Evolutionary conservation across 2,888 invertebrate genomes (phyloP), one percentile per base, ranked within the genome.

Genomic region (Matsumyia berberina): DNA sequence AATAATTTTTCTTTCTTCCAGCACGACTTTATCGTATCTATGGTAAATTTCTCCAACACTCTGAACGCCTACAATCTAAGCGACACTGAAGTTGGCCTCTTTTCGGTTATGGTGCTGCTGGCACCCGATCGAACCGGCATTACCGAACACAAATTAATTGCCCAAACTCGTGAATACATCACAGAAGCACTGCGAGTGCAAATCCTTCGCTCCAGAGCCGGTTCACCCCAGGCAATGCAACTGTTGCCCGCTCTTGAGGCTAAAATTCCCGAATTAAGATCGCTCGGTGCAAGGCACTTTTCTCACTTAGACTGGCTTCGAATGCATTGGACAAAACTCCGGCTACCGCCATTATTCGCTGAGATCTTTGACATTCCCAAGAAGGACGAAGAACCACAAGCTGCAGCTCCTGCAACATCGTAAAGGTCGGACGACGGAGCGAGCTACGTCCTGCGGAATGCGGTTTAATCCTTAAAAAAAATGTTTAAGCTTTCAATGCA

Each of bases 361-460:
- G 99, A 99, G 92, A 97, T 98, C 88, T 99, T 98, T 92, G 98
- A 99, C 94, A 98, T 99, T 92, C 97, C 97, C 87, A 96, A 96
- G 92, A 94, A 94, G 89, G 96, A 95, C 90, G 96, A 95, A 89
- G 95, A 95, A 87, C 89, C 90, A 58, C 64, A 57, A 80, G 15
- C 42, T 1, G 17, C n/a, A n/a, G n/a, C 62, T 42, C 19, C 73
- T 5, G 29, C 70, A 11, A 57, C 85, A 24, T 85, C 85, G 39
- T 74, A 85, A 49, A 80, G 53, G 5, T 35, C n/a, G 17, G 15
- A 19, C 11, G 19, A 33, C 29, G 11, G 12, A 51, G 2, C 8
- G 51, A 8, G 7, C 33, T 29, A 66, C 46, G 53, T 69, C 51
- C 60, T 69, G 79, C n/a, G 79, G 74, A 79, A 82, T 82, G 76